Evolutionary conservation across 1,140 invertebrate species (phyloP).

Genomic region (Macrosteles quadrilineatus): DNA sequence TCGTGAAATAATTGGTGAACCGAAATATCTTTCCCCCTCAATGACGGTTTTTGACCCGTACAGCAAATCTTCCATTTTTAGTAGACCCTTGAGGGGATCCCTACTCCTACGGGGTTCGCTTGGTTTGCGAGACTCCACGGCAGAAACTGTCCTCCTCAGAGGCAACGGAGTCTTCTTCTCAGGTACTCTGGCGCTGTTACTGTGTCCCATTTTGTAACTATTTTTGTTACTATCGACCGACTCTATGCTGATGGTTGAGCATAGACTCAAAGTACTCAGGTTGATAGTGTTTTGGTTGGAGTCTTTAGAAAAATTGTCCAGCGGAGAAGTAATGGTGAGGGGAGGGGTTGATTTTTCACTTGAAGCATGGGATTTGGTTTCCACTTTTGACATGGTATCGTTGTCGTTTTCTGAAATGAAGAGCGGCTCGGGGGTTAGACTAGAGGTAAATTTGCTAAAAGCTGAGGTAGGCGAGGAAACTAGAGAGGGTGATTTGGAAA

Average conservation of each 20-base stretch:
- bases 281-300: slow-evolving; percentile 42
- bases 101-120: slow-evolving; percentile 23
- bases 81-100: slow-evolving; percentile 26
- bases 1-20: background rate
- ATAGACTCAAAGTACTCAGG: slow-evolving; percentile 53
- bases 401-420: slow-evolving; percentile 39
- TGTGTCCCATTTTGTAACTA: slow-evolving; percentile 17
- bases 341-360: slow-evolving; percentile 19
- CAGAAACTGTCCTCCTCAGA: slow-evolving; percentile 33
- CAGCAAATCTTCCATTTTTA: slow-evolving; percentile 41
- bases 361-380: slow-evolving; percentile 20
- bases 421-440: slow-evolving; percentile 40
- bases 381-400: slow-evolving; percentile 27
- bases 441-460: slow-evolving; percentile 50
- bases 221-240: slow-evolving; percentile 39
- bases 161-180: slow-evolving; percentile 29
- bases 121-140: background rate
- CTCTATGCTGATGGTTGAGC: slow-evolving; percentile 49
- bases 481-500: slow-evolving; percentile 29
- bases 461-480: slow-evolving; percentile 51
- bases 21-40: slow-evolving; percentile 23
- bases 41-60: slow-evolving; percentile 22
- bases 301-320: slow-evolving; percentile 21
- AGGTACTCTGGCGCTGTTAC: slow-evolving; percentile 17
- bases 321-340: background rate